Percentiles rank a stretch among this genome's conserved stretches.
Conservation (phyloP, 2,797 vertebrate species). For the Pseudochaenichthys georgianus region DNA sequence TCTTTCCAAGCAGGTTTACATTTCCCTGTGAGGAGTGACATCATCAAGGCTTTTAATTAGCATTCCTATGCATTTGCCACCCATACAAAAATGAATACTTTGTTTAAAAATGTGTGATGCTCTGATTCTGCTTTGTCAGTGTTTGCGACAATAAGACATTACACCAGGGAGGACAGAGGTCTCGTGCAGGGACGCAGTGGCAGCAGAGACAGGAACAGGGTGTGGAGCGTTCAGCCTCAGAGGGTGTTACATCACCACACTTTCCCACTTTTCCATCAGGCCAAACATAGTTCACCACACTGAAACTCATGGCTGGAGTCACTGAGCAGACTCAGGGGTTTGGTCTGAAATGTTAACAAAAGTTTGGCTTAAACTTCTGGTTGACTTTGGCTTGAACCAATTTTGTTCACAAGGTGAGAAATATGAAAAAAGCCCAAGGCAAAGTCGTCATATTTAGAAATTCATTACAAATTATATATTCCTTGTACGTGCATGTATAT, state of each 20-base stretch:
- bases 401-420: slow-evolving; percentile 22
- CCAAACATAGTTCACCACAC: slow-evolving; percentile 67
- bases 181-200: slow-evolving; percentile 53
- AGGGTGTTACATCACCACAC: slow-evolving; percentile 79
- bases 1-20: slow-evolving; percentile 51
- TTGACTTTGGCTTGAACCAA: slow-evolving; percentile 7
- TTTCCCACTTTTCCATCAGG: slow-evolving; percentile 80
- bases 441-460: slow-evolving; percentile 28
- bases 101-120: slow-evolving; percentile 45
- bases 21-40: slow-evolving; percentile 67
- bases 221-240: slow-evolving; percentile 69
- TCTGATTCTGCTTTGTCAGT: slow-evolving; percentile 66
- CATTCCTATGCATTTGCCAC: slow-evolving; percentile 49
- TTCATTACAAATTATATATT: slow-evolving; percentile 20
- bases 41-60: slow-evolving; percentile 61
- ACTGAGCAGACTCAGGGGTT: slow-evolving; percentile 38
- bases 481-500: slow-evolving; percentile 10
- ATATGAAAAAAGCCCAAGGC: slow-evolving; percentile 11
- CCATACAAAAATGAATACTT: slow-evolving; percentile 9
- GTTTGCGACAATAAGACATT: slow-evolving; percentile 61
- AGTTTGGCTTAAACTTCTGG: slow-evolving; percentile 24
- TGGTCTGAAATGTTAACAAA: slow-evolving; percentile 27
- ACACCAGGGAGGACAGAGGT: slow-evolving; percentile 62
- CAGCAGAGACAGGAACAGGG: slow-evolving; percentile 71
- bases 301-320: slow-evolving; percentile 40